phyloP scores from a whole-genome alignment of 1,140 invertebrate species.

The Zeugodacus cucurbitae region DNA sequence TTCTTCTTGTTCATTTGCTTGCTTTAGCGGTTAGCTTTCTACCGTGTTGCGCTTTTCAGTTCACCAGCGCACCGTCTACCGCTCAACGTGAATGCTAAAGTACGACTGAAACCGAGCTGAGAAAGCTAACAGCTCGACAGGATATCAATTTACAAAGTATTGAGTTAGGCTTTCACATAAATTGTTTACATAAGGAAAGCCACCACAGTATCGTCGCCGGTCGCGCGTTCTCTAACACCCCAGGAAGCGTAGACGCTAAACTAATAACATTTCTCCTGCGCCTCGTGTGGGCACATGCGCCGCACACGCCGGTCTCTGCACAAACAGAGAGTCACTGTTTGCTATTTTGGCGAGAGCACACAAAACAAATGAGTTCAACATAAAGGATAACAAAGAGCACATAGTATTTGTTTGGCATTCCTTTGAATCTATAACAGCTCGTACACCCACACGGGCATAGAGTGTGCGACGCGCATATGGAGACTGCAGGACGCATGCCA shows the following conservation, averaged over 20 bases:
- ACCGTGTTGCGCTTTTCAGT: neutral
- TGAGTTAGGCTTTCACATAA: too few relatives aligned
- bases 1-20: neutral
- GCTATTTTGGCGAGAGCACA: neutral
- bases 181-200: too few relatives aligned
- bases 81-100: slow-evolving; percentile 21
- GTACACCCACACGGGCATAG: neutral
- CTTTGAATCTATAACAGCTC: neutral
- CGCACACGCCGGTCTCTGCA: slow-evolving; percentile 49
- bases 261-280: neutral
- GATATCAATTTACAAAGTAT: too few relatives aligned
- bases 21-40: neutral
- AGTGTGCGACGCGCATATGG: neutral
- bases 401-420: neutral
- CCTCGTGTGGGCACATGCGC: slow-evolving; percentile 61
- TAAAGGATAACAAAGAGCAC: neutral
- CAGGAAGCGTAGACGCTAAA: neutral
- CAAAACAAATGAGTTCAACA: neutral
- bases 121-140: neutral
- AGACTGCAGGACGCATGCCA: neutral
- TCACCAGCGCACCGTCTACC: slow-evolving; percentile 6
- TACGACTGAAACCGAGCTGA: slow-evolving; percentile 6
- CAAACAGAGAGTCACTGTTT: neutral
- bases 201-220: too few relatives aligned
- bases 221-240: neutral